Conservation (phyloP, 2,888 invertebrate genomes). For the Eupithecia subumbrata region DNA sequence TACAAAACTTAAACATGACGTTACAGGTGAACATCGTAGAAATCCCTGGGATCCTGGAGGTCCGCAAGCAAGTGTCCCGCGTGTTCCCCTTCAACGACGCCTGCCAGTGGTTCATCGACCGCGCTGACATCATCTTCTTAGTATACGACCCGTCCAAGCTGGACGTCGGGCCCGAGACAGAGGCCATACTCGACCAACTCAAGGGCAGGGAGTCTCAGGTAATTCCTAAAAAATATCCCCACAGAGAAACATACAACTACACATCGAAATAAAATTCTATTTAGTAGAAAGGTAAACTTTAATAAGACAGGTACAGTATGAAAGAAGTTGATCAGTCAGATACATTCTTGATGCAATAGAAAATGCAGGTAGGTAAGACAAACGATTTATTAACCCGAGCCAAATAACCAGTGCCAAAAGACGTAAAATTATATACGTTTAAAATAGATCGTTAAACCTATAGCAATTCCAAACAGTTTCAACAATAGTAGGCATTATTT, state of each 20-base stretch:
- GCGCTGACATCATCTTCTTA: slow-evolving; percentile 97
- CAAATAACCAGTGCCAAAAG: slow-evolving; percentile 16
- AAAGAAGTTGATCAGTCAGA: background rate
- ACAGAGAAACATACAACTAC: background rate
- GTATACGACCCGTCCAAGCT: slow-evolving; percentile 98
- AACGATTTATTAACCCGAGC: slow-evolving; percentile 3
- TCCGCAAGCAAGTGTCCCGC: slow-evolving; percentile 95
- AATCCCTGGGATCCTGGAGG: slow-evolving; percentile 97
- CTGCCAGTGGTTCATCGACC: slow-evolving; percentile 98
- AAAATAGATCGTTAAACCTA: slow-evolving; percentile 13
- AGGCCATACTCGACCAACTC: slow-evolving; percentile 96
- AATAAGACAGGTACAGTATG: background rate
- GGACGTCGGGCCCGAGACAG: slow-evolving; percentile 97
- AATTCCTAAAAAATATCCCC: slow-evolving; percentile 29
- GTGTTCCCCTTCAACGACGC: slow-evolving; percentile 98
- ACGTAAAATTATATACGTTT: slow-evolving; percentile 18
- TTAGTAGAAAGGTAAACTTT: background rate
- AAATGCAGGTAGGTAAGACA: slow-evolving; percentile 1
- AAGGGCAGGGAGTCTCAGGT: slow-evolving; percentile 97
- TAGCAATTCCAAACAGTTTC: background rate
- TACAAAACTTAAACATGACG: background rate
- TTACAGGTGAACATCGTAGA: slow-evolving; percentile 96
- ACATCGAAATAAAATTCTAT: background rate
- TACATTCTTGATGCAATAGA: background rate
- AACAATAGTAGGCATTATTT: background rate